Evolutionary conservation across 2,888 invertebrate genomes (phyloP).

Genomic region (Thelaira solivaga): DNA sequence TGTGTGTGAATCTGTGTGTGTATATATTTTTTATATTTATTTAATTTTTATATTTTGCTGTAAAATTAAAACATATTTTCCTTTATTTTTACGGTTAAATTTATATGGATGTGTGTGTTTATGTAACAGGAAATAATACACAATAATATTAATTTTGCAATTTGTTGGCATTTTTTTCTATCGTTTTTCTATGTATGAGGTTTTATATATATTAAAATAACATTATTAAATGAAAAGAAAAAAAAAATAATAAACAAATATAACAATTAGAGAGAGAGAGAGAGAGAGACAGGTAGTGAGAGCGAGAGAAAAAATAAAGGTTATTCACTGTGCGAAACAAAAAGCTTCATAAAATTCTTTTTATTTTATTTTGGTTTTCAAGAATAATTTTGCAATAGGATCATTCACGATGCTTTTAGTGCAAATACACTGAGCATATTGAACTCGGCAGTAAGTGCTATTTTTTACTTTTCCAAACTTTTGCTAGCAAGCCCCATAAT

Average conservation of each 20-base stretch:
- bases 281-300: no score
- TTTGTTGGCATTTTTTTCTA: conserved; percentile 31
- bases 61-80: conserved; percentile 56
- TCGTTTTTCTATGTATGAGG: neutral
- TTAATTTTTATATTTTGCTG: conserved; percentile 35
- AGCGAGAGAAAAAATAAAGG: no score
- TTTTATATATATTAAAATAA: conserved; percentile 30
- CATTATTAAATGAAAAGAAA: conserved; percentile 23
- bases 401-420: no score
- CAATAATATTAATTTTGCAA: conserved; percentile 48
- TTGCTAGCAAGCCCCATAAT: no score
- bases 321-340: no score
- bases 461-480: no score
- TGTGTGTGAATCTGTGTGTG: neutral
- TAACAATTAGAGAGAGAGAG: neutral
- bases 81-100: conserved; percentile 51
- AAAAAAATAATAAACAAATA: conserved; percentile 21
- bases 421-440: no score
- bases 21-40: neutral
- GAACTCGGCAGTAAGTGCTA: no score
- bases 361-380: no score
- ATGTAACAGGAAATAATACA: conserved; percentile 50
- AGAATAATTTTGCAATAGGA: no score
- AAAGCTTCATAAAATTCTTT: no score
- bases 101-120: no score